A percentile compares a stretch with the other conserved stretches of the same genome.
These are phyloP conservation scores for Stegodyphus mimosarum DNA, from an alignment of 1,140 invertebrate species.

Conservation along the genomic window DNA sequence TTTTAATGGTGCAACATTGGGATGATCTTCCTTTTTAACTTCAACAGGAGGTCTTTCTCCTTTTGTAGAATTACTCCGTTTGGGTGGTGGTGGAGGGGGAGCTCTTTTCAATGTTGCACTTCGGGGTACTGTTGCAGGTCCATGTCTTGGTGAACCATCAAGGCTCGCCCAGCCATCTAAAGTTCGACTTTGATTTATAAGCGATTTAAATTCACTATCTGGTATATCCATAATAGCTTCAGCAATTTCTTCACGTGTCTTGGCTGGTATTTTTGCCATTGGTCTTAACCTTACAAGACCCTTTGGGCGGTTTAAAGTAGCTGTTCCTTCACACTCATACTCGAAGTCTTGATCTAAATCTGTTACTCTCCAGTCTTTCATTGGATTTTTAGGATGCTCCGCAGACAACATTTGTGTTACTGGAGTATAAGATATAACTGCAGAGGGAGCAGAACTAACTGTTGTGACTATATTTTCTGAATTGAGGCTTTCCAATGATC, in stretches of 20 bases:
- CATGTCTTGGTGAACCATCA: slow-evolving; percentile 51
- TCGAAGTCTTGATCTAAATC: slow-evolving; percentile 41
- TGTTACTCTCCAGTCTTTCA: slow-evolving; percentile 46
- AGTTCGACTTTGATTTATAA: slow-evolving; percentile 31
- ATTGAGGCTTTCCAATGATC: slow-evolving; percentile 58
- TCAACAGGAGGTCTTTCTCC: slow-evolving; percentile 68
- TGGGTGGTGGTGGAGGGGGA: slow-evolving; percentile 47
- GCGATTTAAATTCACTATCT: slow-evolving; percentile 51
- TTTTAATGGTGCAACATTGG: slow-evolving; percentile 46
- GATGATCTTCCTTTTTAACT: slow-evolving; percentile 37
- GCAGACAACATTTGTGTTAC: neutral
- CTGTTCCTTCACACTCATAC: slow-evolving; percentile 73
- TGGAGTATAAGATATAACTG: neutral
- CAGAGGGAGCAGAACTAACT: neutral
- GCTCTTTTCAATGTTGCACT: slow-evolving; percentile 57
- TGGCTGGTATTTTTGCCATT: slow-evolving; percentile 79
- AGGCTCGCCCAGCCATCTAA: slow-evolving; percentile 53
- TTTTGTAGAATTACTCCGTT: slow-evolving; percentile 62
- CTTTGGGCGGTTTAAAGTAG: slow-evolving; percentile 85
- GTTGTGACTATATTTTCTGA: slow-evolving; percentile 39
- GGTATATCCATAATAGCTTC: slow-evolving; percentile 59
- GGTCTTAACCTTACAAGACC: slow-evolving; percentile 80
- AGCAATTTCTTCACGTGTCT: slow-evolving; percentile 59
- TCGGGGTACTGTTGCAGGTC: slow-evolving; percentile 66
- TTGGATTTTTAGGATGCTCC: slow-evolving; percentile 26